These are phyloP conservation scores for Trachelipus rathkii DNA, from an alignment of 1,140 invertebrate species.

Conservation along the genomic window DNA sequence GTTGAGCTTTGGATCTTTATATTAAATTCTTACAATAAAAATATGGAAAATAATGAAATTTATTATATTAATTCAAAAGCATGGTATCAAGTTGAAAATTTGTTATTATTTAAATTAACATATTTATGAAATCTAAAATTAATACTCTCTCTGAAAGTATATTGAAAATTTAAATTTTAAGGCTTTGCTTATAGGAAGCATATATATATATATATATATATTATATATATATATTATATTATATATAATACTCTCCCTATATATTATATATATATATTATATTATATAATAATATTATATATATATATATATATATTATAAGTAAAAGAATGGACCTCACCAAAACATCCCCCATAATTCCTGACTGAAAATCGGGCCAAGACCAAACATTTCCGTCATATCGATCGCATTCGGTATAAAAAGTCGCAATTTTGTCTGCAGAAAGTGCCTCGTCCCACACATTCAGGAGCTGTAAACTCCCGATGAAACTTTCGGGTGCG, in stretches of 20 bases:
- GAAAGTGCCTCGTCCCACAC: conserved; percentile 59
- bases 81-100: neutral
- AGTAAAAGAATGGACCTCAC: conserved; percentile 47
- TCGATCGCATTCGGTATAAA: conserved; percentile 56
- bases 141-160: no score
- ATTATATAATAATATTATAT: no score
- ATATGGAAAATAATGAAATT: conserved; percentile 17
- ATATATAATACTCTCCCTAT: no score
- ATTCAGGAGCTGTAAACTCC: conserved; percentile 59
- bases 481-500: conserved; percentile 62
- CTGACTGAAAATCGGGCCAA: conserved; percentile 60
- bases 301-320: no score
- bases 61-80: conserved; percentile 21
- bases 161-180: no score
- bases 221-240: no score
- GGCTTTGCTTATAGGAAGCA: no score
- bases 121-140: neutral
- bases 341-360: conserved; percentile 57
- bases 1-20: conserved; percentile 51
- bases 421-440: conserved; percentile 50
- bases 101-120: neutral
- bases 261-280: no score
- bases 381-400: conserved; percentile 57
- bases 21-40: no score
- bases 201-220: no score